Conservation (phyloP, 2,113 vertebrate genomes). For the Channa maculata region DNA sequence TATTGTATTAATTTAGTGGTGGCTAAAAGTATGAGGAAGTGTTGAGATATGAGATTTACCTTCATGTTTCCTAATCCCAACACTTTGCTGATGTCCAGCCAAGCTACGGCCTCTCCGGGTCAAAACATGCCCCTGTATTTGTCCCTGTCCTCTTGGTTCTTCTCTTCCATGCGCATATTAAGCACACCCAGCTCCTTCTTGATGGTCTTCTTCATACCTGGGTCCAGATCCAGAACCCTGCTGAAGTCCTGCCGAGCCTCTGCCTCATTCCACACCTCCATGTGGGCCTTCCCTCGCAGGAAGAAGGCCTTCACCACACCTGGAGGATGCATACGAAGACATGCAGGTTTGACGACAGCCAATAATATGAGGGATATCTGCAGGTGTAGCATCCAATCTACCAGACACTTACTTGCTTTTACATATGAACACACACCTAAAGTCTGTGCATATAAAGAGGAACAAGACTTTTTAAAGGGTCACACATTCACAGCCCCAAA, state of each 20-base stretch:
- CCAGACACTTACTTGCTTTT: not conserved
- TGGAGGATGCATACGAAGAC: constrained; percentile 21
- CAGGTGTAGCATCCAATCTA: no score
- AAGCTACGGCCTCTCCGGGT: not conserved
- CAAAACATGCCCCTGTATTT: constrained; percentile 87
- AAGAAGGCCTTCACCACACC: constrained; percentile 88
- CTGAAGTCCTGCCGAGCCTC: constrained; percentile 85
- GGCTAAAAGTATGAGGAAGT: not conserved
- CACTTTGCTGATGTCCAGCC: not conserved
- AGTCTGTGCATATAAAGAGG: not conserved
- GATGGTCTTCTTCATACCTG: constrained; percentile 85
- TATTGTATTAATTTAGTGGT: not conserved
- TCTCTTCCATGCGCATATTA: constrained; percentile 86
- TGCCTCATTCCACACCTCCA: constrained; percentile 88
- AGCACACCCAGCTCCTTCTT: constrained; percentile 84
- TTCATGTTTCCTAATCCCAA: not conserved
- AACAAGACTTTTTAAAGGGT: not conserved
- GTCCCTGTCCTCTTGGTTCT: constrained; percentile 86
- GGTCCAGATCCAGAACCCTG: constrained; percentile 88
- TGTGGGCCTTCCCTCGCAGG: constrained; percentile 87
- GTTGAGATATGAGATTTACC: not conserved
- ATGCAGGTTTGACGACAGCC: not conserved
- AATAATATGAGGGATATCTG: not conserved
- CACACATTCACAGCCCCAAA: constrained; percentile 15
- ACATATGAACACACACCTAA: not conserved